Evolutionary conservation across 1,140 invertebrate genomes (phyloP).

Genomic region (Hesperophylax magnus): DNA sequence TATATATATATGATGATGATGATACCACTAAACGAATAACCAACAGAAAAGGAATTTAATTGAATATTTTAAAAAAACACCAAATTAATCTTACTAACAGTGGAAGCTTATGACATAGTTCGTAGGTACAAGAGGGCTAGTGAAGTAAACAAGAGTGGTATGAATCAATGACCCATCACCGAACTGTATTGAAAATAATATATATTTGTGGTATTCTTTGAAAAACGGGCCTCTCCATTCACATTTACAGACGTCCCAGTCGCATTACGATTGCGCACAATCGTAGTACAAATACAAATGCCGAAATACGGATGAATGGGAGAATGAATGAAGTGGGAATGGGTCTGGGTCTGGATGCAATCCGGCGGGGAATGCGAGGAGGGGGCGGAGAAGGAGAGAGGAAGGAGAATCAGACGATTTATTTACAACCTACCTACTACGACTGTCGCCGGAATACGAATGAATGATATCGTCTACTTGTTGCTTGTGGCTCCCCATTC

Average conservation of each 20-base stretch:
- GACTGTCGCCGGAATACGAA: slow-evolving; percentile 41
- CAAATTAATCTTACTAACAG: no score
- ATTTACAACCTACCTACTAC: slow-evolving; percentile 8
- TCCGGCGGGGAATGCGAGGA: not conserved
- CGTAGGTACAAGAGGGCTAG: no score
- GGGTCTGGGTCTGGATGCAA: slow-evolving; percentile 2
- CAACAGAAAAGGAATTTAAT: no score
- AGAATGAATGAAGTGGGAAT: slow-evolving; percentile 25
- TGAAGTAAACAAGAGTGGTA: no score
- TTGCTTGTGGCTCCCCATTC: slow-evolving; percentile 27
- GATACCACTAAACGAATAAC: no score
- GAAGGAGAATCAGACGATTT: slow-evolving; percentile 33
- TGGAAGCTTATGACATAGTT: no score
- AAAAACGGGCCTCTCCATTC: slow-evolving; percentile 12
- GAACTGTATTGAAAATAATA: not conserved
- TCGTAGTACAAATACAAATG: slow-evolving; percentile 29
- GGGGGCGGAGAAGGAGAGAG: not conserved
- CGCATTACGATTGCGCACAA: slow-evolving; percentile 50
- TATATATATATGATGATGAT: no score
- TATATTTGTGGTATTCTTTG: not conserved
- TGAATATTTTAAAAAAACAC: no score
- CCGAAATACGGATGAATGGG: slow-evolving; percentile 22
- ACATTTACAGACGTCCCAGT: slow-evolving; percentile 35
- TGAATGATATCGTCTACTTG: slow-evolving; percentile 24
- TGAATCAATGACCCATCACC: not conserved